phyloP scores from a whole-genome alignment of 2,113 vertebrate genomes.

The Ginglymostoma cirratum region DNA sequence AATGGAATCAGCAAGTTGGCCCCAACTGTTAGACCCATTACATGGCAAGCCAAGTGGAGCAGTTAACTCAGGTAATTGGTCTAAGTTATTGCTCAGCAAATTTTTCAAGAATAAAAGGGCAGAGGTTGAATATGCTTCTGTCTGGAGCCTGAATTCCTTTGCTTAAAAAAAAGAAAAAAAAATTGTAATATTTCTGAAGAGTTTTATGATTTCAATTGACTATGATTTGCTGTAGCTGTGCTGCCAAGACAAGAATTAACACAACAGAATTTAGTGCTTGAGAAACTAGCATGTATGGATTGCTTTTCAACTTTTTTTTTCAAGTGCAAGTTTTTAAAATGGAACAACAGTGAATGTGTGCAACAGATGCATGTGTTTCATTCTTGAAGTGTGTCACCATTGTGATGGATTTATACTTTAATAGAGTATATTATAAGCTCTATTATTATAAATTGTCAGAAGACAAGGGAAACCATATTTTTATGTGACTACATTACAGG shows the following conservation, averaged over 20 bases:
- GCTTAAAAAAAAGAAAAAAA: too few relatives aligned
- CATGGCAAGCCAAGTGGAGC: constrained; percentile 24
- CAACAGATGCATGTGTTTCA: not conserved
- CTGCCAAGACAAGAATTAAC: not conserved
- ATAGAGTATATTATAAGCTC: too few relatives aligned
- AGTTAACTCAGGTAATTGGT: constrained; percentile 26
- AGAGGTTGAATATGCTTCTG: not conserved
- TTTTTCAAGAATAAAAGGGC: not conserved
- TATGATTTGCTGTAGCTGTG: not conserved
- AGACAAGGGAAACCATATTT: too few relatives aligned
- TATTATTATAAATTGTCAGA: too few relatives aligned
- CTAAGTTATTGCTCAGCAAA: not conserved
- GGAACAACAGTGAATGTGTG: too few relatives aligned
- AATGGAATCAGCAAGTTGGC: constrained; percentile 16
- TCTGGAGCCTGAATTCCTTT: not conserved
- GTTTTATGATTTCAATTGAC: not conserved
- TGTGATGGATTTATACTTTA: too few relatives aligned
- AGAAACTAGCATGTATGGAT: not conserved
- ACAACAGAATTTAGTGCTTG: not conserved
- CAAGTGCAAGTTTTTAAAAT: not conserved
- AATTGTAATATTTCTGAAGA: not conserved
- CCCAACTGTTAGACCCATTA: not conserved
- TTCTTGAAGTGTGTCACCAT: too few relatives aligned
- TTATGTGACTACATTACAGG: too few relatives aligned
- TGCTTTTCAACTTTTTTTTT: not conserved